Evolutionary conservation across 1,140 invertebrate species (phyloP).

Genomic region (Luehdorfia chinensis): DNA sequence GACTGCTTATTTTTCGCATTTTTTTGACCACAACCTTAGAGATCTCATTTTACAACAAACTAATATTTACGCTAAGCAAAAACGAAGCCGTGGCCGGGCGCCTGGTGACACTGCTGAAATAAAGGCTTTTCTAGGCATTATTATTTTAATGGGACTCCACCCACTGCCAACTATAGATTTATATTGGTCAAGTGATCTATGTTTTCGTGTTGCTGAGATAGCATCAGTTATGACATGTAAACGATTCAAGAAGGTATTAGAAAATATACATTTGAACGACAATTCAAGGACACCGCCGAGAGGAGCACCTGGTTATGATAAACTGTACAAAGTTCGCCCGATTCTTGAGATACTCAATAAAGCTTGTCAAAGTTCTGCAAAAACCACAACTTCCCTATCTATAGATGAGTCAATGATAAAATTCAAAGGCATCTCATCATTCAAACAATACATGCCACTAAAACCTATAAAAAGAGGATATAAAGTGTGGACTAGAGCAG

Average conservation of each 20-base stretch:
- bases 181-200: conserved; percentile 19
- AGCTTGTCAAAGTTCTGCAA: conserved; percentile 1
- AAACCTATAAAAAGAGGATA: conserved; percentile 70
- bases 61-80: too few species aligned
- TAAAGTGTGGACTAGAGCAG: conserved; percentile 49
- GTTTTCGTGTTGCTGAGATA: conserved; percentile 19
- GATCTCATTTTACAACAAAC: too few species aligned
- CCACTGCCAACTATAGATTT: conserved; percentile 7
- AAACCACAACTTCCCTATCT: neutral
- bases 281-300: conserved; percentile 14
- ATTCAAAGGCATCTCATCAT: conserved; percentile 40
- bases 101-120: too few species aligned
- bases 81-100: too few species aligned
- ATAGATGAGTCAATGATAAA: conserved; percentile 47
- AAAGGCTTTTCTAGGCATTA: too few species aligned
- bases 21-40: too few species aligned
- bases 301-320: conserved; percentile 5
- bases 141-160: conserved; percentile 17
- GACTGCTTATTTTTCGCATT: too few species aligned
- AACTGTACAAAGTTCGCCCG: conserved; percentile 17
- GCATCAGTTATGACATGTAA: conserved; percentile 17
- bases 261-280: conserved; percentile 21
- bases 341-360: neutral
- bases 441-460: conserved; percentile 64
- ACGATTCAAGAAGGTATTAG: conserved; percentile 9